These are phyloP conservation scores for Spatula clypeata DNA, from an alignment of 2,797 vertebrate genomes.

Conservation along the genomic window DNA sequence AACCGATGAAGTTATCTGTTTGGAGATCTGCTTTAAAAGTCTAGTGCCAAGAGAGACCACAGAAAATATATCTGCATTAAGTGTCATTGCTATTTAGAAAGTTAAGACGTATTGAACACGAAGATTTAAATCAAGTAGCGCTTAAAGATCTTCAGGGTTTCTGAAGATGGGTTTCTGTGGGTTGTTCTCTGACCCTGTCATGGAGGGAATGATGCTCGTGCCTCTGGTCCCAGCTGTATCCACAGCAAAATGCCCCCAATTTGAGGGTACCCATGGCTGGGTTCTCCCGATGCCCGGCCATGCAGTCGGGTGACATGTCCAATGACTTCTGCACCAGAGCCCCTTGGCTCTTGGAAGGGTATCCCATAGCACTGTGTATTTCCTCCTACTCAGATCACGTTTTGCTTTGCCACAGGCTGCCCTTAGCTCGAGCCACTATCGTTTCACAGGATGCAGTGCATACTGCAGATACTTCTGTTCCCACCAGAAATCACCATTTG, in stretches of 20 bases:
- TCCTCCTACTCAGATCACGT: neutral
- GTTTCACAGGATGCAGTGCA: neutral
- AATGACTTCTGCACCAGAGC: neutral
- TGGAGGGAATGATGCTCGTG: accelerated
- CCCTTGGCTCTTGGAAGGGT: neutral
- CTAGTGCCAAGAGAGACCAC: neutral
- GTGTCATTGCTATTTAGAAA: neutral
- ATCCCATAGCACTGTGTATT: neutral
- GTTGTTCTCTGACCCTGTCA: neutral
- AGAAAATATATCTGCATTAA: neutral
- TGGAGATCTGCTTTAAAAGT: neutral
- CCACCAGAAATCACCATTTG: neutral
- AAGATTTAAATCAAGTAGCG: neutral
- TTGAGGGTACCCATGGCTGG: neutral
- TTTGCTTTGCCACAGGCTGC: neutral
- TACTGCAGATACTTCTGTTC: neutral
- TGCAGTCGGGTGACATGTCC: accelerated
- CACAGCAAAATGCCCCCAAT: accelerated
- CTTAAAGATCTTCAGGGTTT: neutral
- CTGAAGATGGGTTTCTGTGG: neutral
- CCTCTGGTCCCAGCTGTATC: neutral
- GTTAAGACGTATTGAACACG: neutral
- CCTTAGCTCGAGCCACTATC: neutral
- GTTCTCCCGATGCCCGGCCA: neutral
- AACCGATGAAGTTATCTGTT: neutral